A percentile compares a stretch with the other conserved stretches of the same genome.
phyloP scores from a whole-genome alignment of 2,888 invertebrate species.

The Platerodrilus igneus region DNA sequence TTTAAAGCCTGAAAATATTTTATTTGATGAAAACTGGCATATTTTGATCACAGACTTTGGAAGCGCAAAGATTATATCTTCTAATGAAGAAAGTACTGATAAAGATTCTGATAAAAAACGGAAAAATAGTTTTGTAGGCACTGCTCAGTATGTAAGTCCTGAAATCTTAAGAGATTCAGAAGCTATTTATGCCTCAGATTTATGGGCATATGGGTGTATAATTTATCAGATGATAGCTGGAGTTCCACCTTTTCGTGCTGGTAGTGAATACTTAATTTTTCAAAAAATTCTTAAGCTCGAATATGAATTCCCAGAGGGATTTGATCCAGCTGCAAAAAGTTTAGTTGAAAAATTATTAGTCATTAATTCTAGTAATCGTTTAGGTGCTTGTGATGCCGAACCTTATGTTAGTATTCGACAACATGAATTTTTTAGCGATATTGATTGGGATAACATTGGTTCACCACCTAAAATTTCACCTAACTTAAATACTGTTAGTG shows the following conservation, averaged over 20 bases:
- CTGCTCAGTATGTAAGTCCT: conserved; percentile 98
- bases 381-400: conserved; percentile 74
- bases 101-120: conserved; percentile 51
- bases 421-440: conserved; percentile 80
- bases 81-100: conserved; percentile 29
- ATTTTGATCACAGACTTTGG: conserved; percentile 97
- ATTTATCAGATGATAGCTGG: conserved; percentile 96
- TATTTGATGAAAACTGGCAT: conserved; percentile 94
- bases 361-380: conserved; percentile 70
- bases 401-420: conserved; percentile 77
- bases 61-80: conserved; percentile 30
- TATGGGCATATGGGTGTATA: conserved; percentile 97
- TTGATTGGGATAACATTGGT: conserved; percentile 78
- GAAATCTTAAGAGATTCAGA: conserved; percentile 80
- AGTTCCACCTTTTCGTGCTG: conserved; percentile 84
- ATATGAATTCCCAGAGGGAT: conserved; percentile 89
- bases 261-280: conserved; percentile 93
- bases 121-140: conserved; percentile 91
- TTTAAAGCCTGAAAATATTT: conserved; percentile 96
- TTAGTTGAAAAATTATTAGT: conserved; percentile 82
- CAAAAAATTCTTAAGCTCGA: conserved; percentile 89
- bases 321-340: conserved; percentile 80
- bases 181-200: conserved; percentile 75
- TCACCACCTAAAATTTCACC: conserved; percentile 69
- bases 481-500: conserved; percentile 59